Base-by-base conservation (phyloP, 2,113 vertebrate genomes). In the Cyprinodon brontotheroides region DNA sequence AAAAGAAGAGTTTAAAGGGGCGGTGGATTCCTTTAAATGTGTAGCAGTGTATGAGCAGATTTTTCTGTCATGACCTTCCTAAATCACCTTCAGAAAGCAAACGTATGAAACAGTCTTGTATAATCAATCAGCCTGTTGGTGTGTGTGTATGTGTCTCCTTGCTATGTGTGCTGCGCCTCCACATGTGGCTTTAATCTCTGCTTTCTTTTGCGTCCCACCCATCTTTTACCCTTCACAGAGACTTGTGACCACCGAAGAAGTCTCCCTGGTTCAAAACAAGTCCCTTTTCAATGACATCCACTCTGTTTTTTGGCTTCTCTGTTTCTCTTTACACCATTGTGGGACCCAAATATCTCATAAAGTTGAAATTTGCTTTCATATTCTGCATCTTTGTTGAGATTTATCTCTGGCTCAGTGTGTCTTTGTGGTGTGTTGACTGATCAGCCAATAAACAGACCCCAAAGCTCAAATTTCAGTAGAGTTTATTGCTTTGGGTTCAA, bases 111-210 rank as follows among this genome's bases (percentile, higher is more conserved):
- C 72, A 75, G 66, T 85, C 79, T 70, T 65, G 74, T 85, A 86
- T 57, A 89, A 88, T 91, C 82, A 90, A 84, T 85, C 85, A 76
- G 60, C 87, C 50, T 66, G 63, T 64, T 62, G 43, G 78, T 70
- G 67, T 65, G 62, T 66, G 70, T 47, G 73, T 61, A 64, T 74
- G 72, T 37, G 65, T 68, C 69, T 71, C 62, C 11, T 47, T 57
- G 57, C 37, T 43, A 60, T 62, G 50, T 47, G 65, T 36, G 11
- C 65, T 84, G 70, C 1, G 78, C 74, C 74, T 88, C 74, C 72
- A 90, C 91, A 93, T 89, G 85, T 91, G 92, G 86, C 84, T 91
- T 86, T 75, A 89, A 90, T 91, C 87, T 86, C 79, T 72, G 79
- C 74, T 72, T 43, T 81, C 61, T 81, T 78, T 80, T 74, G 53